Evolutionary conservation across 2,888 invertebrate genomes (phyloP), one percentile per base, ranked within the genome.

Genomic region (Horisme vitalbata): DNA sequence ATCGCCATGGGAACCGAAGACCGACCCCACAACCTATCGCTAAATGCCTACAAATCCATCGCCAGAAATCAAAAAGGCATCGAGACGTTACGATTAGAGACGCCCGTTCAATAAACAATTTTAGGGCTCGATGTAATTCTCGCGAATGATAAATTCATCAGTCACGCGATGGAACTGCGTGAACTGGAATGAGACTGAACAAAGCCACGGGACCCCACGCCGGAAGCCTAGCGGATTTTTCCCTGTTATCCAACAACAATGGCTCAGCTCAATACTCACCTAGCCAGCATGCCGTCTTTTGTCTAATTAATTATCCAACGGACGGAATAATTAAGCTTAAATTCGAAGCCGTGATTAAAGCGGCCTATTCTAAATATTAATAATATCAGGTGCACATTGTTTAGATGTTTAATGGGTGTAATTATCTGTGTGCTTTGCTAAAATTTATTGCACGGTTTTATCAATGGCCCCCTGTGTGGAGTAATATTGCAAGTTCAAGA

Each of bases 41-140:
- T 83, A 83, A 84, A 85, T 79, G 79, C 73, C 79, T 79, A 83
- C 87, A 83, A 86, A 86, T 85, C 81, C 75, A 71, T 76, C 68
- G 61, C 67, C 65, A 68, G 74, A 68, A 84, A 87, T 87, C 83
- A 83, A 85, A 87, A 84, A 85, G 79, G 79, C 83, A 85, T 86
- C 81, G 66, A 68, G 74, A 69, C 71, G 67, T 71, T 69, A 63
- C 74, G 79, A 86, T 88, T 87, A 75, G 85, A 77, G 66, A 83
- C 78, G 83, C 79, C 76, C 68, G 74, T 73, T 84, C 83, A 76
- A 81, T 86, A 82, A 82, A 79, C 86, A 79, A 83, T 85, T 86
- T n/a, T 83, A 66, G 61, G 68, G 75, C 70, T 69, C 66, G 71
- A 73, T 73, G 74, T 73, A 76, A 79, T 74, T 76, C 67, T 74